Evolutionary conservation across 1,140 invertebrate genomes (phyloP).

Genomic region (Saccostrea cuccullata): DNA sequence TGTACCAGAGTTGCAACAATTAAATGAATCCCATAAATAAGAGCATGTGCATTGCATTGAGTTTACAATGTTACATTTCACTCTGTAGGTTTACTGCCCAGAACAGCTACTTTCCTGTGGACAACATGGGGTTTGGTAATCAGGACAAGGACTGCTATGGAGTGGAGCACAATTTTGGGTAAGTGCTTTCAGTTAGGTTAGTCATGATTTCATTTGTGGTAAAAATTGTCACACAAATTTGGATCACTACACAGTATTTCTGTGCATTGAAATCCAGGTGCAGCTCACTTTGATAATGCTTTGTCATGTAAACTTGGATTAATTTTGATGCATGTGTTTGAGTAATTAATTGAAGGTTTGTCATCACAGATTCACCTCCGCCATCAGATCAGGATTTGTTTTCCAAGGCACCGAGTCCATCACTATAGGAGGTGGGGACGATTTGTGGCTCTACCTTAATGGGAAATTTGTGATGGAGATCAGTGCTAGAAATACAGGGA

Average conservation of each 20-base stretch:
- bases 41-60: no score
- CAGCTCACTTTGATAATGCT: neutral
- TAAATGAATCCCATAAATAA: no score
- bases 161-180: conserved; percentile 62
- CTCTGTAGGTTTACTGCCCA: conserved; percentile 52
- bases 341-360: neutral
- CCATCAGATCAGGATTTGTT: conserved; percentile 59
- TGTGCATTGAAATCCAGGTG: no score
- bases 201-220: neutral
- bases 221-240: neutral
- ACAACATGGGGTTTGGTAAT: conserved; percentile 60
- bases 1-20: no score
- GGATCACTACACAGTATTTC: no score
- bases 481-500: conserved; percentile 37
- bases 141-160: conserved; percentile 62
- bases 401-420: conserved; percentile 61
- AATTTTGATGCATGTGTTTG: neutral
- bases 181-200: neutral
- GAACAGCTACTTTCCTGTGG: conserved; percentile 61
- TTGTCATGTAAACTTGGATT: neutral
- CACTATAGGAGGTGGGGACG: conserved; percentile 64
- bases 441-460: conserved; percentile 67
- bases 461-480: conserved; percentile 60
- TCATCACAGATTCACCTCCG: conserved; percentile 61
- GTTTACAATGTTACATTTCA: neutral